phyloP scores from a whole-genome alignment of 2,888 invertebrate genomes.

The Chymomyza amoena region DNA sequence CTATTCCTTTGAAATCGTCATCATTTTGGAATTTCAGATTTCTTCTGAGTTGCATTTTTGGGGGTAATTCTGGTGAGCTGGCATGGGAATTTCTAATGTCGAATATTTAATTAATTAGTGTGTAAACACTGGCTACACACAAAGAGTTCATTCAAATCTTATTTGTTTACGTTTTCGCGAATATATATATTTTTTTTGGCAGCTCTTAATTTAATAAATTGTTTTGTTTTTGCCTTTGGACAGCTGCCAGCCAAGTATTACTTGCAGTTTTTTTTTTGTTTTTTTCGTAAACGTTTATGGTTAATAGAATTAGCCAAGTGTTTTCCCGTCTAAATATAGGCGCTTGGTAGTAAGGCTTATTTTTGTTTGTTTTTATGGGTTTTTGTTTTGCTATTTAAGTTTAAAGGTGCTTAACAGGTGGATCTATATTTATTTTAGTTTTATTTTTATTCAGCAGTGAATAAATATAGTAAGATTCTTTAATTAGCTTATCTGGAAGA shows the following conservation, averaged over 20 bases:
- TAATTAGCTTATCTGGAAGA: no score
- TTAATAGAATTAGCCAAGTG: constrained; percentile 8
- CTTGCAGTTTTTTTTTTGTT: not conserved
- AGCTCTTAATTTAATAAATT: constrained; percentile 42
- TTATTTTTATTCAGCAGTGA: not conserved
- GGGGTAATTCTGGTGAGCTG: not conserved
- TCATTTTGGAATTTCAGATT: not conserved
- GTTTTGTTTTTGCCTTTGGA: constrained; percentile 43
- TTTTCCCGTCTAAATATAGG: constrained; percentile 34
- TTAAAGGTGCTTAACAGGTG: not conserved
- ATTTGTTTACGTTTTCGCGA: constrained; percentile 17
- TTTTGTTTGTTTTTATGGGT: not conserved
- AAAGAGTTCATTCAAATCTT: not conserved
- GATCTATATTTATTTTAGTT: not conserved
- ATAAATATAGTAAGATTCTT: no score
- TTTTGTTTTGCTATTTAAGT: not conserved
- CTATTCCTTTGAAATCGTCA: not conserved
- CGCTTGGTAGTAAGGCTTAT: constrained; percentile 15
- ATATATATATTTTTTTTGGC: constrained; percentile 7
- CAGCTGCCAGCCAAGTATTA: constrained; percentile 35
- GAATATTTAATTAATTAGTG: not conserved
- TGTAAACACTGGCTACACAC: not conserved
- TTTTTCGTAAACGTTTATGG: not conserved
- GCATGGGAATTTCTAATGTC: not conserved
- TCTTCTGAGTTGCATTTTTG: not conserved